These are phyloP conservation scores for Oxyruncus cristatus DNA, from an alignment of 2,113 vertebrate genomes.

Conservation along the genomic window DNA sequence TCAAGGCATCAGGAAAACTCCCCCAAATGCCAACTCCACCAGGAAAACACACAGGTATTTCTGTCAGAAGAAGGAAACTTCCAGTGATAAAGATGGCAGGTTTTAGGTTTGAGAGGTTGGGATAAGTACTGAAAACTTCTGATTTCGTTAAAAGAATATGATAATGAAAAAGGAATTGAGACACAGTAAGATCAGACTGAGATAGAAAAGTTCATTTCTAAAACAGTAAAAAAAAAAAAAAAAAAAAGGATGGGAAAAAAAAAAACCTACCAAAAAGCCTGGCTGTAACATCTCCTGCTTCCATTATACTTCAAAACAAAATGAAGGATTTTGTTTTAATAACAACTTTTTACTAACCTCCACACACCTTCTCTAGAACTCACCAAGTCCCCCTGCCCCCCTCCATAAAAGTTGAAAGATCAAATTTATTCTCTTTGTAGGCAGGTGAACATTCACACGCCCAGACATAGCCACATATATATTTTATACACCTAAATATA, in stretches of 20 bases:
- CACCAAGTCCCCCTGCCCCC: constrained; percentile 51
- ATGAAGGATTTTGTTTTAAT: constrained; percentile 72
- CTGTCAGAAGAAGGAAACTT: not conserved
- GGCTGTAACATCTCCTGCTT: constrained; percentile 24
- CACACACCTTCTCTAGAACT: constrained; percentile 49
- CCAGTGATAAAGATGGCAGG: not conserved
- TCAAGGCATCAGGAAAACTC: not conserved
- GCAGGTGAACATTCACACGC: constrained; percentile 69
- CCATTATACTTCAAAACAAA: constrained; percentile 64
- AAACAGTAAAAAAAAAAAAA: not conserved
- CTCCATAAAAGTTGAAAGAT: constrained; percentile 70
- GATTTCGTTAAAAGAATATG: not conserved
- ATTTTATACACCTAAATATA: constrained; percentile 78
- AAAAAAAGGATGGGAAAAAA: not conserved
- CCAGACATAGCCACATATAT: constrained; percentile 72
- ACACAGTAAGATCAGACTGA: not conserved
- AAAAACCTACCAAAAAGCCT: not conserved
- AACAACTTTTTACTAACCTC: constrained; percentile 65
- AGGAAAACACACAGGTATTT: not conserved
- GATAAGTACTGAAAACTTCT: not conserved
- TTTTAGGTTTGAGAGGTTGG: not conserved
- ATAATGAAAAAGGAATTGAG: not conserved
- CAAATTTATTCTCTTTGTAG: constrained; percentile 83
- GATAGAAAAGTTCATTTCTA: not conserved
- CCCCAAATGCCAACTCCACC: not conserved